Evolutionary conservation across 2,113 vertebrate species (phyloP), one percentile per base, ranked within the genome.

Genomic region (Orcinus orca): DNA sequence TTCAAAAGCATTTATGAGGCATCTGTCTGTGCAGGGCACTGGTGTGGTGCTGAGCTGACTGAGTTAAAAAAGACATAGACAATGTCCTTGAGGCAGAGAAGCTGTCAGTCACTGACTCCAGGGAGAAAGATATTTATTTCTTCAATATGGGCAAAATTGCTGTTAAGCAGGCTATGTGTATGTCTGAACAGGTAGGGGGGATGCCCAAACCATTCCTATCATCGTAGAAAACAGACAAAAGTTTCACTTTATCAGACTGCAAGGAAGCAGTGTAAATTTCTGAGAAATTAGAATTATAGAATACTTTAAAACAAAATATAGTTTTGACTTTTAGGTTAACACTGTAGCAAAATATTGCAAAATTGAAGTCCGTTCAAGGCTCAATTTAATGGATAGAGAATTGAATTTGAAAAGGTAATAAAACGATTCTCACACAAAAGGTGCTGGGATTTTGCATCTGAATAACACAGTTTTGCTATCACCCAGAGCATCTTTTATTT

Each of bases 401-500:
- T 71, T 95, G 90, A 96, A 94, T 94, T 96, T 94, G 91, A 95
- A 97, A 97, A 98, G 94, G 85, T 74, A 95, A 94, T 92, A 90
- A 97, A 96, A 96, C 76, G 86, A 65, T 71, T 91, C 55, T 97
- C 14, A 50, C 50, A 93, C 77, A 96, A 96, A 97, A 79, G 50
- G 60, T 79, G 31, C 77, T 95, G 63, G 68, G 67, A 73, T 96
- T 97, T 96, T 87, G 79, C 82, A 88, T 95, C 41, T 93, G 96
- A 95, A 82, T 87, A 81, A 41, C 67, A 60, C 33, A 71, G 36
- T 36, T 31, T 77, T 31, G 18, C 25, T n/a, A 63, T 18, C 63
- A 71, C 53, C 8, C 15, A 81, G 73, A 88, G 67, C 44, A 53
- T 73, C 17, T 47, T 65, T 68, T 92, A 31, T 81, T 6, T 41